Percentiles rank a stretch among this genome's conserved stretches.
Conservation (phyloP, 2,113 vertebrate genomes). For the Macrotus californicus region DNA sequence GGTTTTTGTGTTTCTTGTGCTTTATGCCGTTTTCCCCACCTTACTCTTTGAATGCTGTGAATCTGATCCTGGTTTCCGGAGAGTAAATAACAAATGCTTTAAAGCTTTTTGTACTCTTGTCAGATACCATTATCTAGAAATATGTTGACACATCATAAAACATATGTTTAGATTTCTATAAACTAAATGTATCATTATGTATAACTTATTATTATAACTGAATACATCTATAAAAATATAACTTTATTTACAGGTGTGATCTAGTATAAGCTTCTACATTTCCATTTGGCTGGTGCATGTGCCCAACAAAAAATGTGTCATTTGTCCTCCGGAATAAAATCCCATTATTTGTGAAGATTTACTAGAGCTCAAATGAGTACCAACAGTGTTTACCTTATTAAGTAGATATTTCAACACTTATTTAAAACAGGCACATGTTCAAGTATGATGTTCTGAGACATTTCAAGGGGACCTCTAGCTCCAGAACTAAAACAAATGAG, state of each 20-base stretch:
- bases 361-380: slow-evolving; percentile 2
- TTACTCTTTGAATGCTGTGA: slow-evolving; percentile 18
- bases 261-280: slow-evolving; percentile 25
- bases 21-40: not conserved
- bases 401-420: slow-evolving; percentile 19
- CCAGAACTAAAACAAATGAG: not conserved
- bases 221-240: slow-evolving; percentile 36
- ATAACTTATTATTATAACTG: slow-evolving; percentile 44
- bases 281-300: not conserved
- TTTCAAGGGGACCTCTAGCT: slow-evolving; percentile 44
- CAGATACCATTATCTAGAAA: slow-evolving; percentile 59
- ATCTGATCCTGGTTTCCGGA: slow-evolving; percentile 17
- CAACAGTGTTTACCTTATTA: slow-evolving; percentile 19
- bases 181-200: slow-evolving; percentile 36
- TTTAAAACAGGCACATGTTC: not conserved
- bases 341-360: slow-evolving; percentile 29
- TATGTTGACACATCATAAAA: slow-evolving; percentile 62
- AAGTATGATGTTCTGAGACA: not conserved
- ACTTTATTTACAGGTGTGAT: slow-evolving; percentile 55
- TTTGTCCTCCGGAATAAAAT: slow-evolving; percentile 43
- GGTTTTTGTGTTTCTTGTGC: not conserved
- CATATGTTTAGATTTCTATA: slow-evolving; percentile 59
- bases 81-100: slow-evolving; percentile 53
- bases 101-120: slow-evolving; percentile 52
- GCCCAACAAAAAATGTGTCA: slow-evolving; percentile 27